A percentile compares a stretch with the other conserved stretches of the same genome.
phyloP scores from a whole-genome alignment of 2,113 vertebrate species.

The Nansenia antarctica region DNA sequence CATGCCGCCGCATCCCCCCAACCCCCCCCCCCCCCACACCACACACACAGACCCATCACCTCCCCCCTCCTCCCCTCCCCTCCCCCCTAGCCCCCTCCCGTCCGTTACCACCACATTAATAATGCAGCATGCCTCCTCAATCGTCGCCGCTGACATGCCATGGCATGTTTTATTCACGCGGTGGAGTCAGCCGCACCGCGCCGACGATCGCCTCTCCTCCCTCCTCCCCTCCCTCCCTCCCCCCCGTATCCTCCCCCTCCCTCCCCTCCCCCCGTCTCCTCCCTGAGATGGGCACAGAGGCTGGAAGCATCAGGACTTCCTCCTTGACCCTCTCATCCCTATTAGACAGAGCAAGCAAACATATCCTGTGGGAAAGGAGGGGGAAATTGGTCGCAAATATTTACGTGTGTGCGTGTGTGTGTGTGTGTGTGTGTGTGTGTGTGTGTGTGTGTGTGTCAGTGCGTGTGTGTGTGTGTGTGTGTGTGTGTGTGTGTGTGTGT shows the following conservation, averaged over 20 bases:
- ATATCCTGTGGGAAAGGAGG: constrained; percentile 17
- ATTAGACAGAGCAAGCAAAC: constrained; percentile 8
- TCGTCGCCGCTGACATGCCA: constrained; percentile 60
- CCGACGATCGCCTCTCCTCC: constrained; percentile 39
- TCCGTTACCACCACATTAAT: constrained; percentile 64
- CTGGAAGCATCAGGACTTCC: constrained; percentile 26
- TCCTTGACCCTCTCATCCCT: constrained; percentile 57
- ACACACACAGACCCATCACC: too few relatives aligned
- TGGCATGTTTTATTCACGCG: constrained; percentile 77
- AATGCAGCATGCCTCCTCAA: constrained; percentile 66
- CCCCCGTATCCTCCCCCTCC: too few relatives aligned
- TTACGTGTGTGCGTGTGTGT: constrained; percentile 36
- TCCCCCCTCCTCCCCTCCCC: constrained; percentile 24
- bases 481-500: too few relatives aligned
- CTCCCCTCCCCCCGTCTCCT: constrained; percentile 15
- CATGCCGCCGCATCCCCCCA: constrained; percentile 27
- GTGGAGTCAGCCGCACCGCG: constrained; percentile 33
- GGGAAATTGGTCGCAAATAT: constrained; percentile 52
- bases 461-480: too few relatives aligned
- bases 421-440: neutral
- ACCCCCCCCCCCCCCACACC: neutral
- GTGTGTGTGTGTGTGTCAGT: neutral
- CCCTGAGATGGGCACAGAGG: too few relatives aligned
- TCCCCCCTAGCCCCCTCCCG: constrained; percentile 23
- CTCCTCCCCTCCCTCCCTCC: constrained; percentile 19